Evolutionary conservation across 2,797 vertebrate species (phyloP).

Genomic region (Neosalanx taihuensis): DNA sequence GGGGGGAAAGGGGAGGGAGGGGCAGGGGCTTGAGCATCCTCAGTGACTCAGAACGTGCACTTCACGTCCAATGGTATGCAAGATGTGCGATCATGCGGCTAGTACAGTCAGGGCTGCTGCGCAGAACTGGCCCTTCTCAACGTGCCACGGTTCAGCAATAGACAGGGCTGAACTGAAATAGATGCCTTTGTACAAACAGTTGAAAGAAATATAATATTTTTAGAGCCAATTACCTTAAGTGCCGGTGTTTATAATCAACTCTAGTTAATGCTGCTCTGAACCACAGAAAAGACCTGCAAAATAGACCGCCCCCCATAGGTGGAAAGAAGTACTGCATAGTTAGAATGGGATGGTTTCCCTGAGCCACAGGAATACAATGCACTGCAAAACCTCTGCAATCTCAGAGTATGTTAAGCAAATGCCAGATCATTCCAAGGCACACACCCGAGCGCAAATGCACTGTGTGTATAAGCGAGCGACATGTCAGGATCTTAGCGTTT

Average conservation of each 20-base stretch:
- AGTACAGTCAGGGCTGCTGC: conserved; percentile 11
- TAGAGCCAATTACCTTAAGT: neutral
- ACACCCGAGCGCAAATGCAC: neutral
- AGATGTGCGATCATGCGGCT: conserved; percentile 27
- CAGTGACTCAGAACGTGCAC: conserved; percentile 24
- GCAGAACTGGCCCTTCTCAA: conserved; percentile 14
- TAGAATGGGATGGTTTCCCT: neutral
- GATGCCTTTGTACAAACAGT: neutral
- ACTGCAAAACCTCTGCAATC: too few relatives aligned
- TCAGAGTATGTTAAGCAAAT: too few relatives aligned
- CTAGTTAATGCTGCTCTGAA: neutral
- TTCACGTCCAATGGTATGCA: conserved; percentile 17
- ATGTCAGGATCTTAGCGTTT: neutral
- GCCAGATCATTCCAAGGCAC: neutral
- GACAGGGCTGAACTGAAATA: neutral
- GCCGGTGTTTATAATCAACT: neutral
- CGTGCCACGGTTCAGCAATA: neutral
- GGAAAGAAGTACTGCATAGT: neutral
- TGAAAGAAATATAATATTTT: neutral
- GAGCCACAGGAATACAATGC: too few relatives aligned
- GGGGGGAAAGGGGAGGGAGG: conserved; percentile 14
- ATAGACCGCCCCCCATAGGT: neutral
- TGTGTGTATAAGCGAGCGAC: neutral
- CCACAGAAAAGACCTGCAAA: neutral
- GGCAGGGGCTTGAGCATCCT: conserved; percentile 19